Conservation (phyloP, 64 coral and sea anemone species). For the Montipora cactus region DNA sequence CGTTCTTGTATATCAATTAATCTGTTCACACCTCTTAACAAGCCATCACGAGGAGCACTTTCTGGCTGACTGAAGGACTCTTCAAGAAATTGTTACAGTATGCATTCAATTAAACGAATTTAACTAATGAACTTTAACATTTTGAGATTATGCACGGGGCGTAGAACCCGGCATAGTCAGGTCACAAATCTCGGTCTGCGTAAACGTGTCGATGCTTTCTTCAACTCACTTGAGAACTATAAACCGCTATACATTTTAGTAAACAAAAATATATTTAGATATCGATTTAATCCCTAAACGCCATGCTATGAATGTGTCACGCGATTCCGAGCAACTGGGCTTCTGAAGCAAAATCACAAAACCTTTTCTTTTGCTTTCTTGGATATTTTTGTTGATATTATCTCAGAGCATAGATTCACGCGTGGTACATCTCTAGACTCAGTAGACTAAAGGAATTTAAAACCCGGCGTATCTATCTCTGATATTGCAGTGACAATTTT, state of each 20-base stretch:
- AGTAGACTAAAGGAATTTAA: neutral
- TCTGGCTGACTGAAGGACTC: no score
- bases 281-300: neutral
- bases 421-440: no score
- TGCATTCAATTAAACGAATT: no score
- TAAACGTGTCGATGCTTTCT: neutral
- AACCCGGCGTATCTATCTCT: neutral
- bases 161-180: no score
- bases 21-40: neutral
- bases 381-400: no score
- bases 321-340: neutral
- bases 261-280: neutral
- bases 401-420: no score
- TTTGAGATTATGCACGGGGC: no score
- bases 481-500: neutral
- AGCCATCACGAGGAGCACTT: neutral
- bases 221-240: neutral
- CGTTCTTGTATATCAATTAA: slow-evolving; percentile 1
- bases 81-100: no score
- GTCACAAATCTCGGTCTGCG: no score
- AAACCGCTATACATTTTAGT: neutral
- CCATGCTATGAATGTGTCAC: neutral
- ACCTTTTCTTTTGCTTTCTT: neutral
- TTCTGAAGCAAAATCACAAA: neutral
- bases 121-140: no score